Evolutionary conservation across 1,140 invertebrate species (phyloP).

Genomic region (Drosophila orena): DNA sequence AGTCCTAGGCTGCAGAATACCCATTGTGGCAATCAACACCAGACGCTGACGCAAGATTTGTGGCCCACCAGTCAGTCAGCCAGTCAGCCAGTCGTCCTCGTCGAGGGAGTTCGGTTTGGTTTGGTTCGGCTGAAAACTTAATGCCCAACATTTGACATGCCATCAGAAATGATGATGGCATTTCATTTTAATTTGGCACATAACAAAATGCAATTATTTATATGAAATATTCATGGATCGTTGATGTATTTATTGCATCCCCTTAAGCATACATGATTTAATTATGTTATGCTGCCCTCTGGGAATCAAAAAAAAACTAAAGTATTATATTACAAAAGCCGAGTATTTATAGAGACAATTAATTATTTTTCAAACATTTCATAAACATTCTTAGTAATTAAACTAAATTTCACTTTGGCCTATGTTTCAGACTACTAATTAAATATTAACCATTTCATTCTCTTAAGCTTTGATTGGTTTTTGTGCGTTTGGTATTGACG

Average conservation of each 20-base stretch:
- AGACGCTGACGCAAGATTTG: slow-evolving; percentile 78
- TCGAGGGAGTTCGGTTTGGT: slow-evolving; percentile 25
- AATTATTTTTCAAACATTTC: too few relatives aligned
- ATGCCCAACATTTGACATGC: slow-evolving; percentile 64
- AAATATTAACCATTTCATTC: background rate
- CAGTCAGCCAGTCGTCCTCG: slow-evolving; percentile 20
- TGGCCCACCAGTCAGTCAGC: slow-evolving; percentile 47
- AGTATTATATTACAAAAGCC: too few relatives aligned
- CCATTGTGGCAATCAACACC: slow-evolving; percentile 79
- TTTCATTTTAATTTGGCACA: slow-evolving; percentile 57
- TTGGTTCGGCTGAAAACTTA: slow-evolving; percentile 52
- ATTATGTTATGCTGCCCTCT: background rate
- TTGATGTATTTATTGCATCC: slow-evolving; percentile 27
- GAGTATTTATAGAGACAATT: too few relatives aligned
- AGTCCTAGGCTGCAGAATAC: slow-evolving; percentile 45
- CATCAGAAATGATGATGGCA: slow-evolving; percentile 67
- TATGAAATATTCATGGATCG: slow-evolving; percentile 33
- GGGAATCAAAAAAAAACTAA: background rate
- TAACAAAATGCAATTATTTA: slow-evolving; percentile 44
- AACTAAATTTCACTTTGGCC: background rate
- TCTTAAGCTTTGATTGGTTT: background rate
- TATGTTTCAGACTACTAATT: background rate
- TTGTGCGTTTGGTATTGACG: background rate
- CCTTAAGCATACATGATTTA: background rate
- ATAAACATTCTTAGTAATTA: too few relatives aligned